Base-by-base conservation (phyloP, 2,113 vertebrate species). In the Jaculus jaculus region DNA sequence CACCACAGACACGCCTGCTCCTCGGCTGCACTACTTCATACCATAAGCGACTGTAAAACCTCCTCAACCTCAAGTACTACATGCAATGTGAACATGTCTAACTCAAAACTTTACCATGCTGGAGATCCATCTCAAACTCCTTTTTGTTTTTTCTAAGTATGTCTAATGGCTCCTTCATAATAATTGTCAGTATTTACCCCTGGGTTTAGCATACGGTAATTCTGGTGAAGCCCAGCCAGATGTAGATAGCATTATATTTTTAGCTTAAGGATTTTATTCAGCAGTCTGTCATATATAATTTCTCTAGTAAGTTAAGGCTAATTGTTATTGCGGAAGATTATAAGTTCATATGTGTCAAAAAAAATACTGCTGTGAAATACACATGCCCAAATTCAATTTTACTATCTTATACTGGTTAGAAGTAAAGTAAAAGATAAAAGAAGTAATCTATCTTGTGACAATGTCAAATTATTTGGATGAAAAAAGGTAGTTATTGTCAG, bases 351-450 rank as follows among this genome's bases (percentile, higher is more conserved):
- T 80, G 24, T 86, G 39, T 89, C 80, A 84, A 6, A 8, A 91
- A 78, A 15, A 89, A 77, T n/a, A 5, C 32, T 21, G 58, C 30
- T 32, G 39, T 94, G 80, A 96, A 92, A 90, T 88, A 83, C 87
- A 93, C 18, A 78, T 83, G 61, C 92, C 58, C 54, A 84, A 72
- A 92, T 87, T 83, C 66, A 61, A 73, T 26, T 96, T 82, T 68
- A 65, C 93, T 88, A 79, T 63, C 4, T 88, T 42, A 2, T 91
- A 51, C 87, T 89, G 34, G 10, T 30, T 65, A 28, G 47, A 51
- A 89, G 69, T 0, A 37, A 96, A 90, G 72, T 54, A 73, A 85
- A 72, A 51, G 26, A 85, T 42, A 61, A 77, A 79, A 88, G n/a
- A 5, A 39, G 3, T 28, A 73, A 60, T 72, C 34, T 77, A 61